Evolutionary conservation across 2,113 vertebrate species (phyloP).

Genomic region (Plecturocebus donacophilus): DNA sequence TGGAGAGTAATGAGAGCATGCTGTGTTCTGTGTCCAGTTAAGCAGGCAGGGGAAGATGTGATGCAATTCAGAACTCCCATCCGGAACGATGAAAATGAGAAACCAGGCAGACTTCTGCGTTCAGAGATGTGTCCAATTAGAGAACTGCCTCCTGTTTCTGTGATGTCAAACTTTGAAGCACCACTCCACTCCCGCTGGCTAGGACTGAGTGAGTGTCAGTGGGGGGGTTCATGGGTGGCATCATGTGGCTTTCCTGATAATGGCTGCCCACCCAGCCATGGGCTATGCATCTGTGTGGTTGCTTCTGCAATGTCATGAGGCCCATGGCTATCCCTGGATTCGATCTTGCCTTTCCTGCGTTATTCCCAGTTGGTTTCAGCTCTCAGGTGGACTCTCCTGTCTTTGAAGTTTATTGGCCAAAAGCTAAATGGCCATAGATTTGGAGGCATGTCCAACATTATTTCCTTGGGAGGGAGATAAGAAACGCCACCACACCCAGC

Average conservation of each 20-base stretch:
- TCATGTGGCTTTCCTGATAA: neutral
- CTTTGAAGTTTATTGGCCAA: neutral
- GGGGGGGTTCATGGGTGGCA: neutral
- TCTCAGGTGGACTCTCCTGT: neutral
- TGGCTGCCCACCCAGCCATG: rapidly evolving
- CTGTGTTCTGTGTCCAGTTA: neutral
- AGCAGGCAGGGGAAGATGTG: neutral
- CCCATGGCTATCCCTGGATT: neutral
- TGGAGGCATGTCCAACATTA: neutral
- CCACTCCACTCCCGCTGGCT: neutral
- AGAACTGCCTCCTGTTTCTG: neutral
- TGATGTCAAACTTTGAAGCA: neutral
- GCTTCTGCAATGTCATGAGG: neutral
- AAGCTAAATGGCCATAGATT: neutral
- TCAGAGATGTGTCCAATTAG: neutral
- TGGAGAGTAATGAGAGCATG: rapidly evolving
- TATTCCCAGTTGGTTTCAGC: neutral
- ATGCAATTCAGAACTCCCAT: neutral
- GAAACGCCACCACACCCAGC: neutral
- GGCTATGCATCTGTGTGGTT: neutral
- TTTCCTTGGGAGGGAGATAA: neutral
- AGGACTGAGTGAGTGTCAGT: neutral
- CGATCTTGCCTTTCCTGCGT: neutral
- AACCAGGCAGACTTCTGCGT: neutral
- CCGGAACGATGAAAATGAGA: neutral